phyloP scores from a whole-genome alignment of 2,797 vertebrate genomes.

The Squalus acanthias region DNA sequence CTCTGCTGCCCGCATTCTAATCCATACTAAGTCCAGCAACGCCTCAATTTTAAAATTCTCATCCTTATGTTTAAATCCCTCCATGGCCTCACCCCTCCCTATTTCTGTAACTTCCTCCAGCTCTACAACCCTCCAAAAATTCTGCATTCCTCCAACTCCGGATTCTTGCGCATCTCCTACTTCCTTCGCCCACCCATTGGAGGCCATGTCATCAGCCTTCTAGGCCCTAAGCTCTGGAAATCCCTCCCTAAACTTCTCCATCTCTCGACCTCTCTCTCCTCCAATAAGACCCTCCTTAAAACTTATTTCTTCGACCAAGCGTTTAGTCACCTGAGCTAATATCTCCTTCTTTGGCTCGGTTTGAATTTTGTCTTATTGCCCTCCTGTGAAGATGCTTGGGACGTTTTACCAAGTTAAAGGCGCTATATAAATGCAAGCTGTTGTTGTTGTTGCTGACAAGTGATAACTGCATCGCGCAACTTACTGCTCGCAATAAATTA shows the following conservation, averaged over 20 bases:
- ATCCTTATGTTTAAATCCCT: neutral
- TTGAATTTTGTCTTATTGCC: constrained; percentile 3
- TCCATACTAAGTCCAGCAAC: too few species aligned
- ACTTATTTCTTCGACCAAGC: neutral
- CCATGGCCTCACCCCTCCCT: too few species aligned
- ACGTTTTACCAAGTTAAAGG: neutral
- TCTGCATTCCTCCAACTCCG: too few species aligned
- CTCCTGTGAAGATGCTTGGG: neutral
- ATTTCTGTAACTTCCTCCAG: too few species aligned
- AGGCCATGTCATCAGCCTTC: neutral
- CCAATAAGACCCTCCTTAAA: too few species aligned
- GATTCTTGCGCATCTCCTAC: too few species aligned
- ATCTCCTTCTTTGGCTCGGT: neutral
- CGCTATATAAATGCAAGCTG: neutral
- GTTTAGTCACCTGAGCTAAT: neutral
- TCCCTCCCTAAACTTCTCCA: neutral
- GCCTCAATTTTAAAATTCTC: neutral
- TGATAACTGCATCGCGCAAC: neutral
- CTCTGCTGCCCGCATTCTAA: too few species aligned
- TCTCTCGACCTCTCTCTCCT: neutral
- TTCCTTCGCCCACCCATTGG: neutral
- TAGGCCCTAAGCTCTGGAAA: neutral
- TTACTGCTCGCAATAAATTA: neutral
- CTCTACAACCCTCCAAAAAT: too few species aligned
- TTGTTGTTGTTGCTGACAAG: neutral